Conservation (phyloP, 2,888 invertebrate genomes). For the Plebejus argus region DNA sequence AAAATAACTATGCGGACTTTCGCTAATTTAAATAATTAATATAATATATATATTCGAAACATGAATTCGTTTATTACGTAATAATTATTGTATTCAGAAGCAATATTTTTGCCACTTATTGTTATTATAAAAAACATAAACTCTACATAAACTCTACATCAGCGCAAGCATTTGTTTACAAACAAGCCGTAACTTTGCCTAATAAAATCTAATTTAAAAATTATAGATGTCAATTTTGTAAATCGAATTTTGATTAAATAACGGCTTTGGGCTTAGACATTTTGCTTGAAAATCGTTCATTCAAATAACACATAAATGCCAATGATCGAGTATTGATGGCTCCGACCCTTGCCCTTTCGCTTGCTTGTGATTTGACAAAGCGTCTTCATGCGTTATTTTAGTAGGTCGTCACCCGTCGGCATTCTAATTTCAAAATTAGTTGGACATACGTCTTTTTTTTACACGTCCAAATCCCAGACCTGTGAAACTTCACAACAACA, state of each 20-base stretch:
- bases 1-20: too few species aligned
- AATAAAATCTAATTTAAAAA: conserved; percentile 12
- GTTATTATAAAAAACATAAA: neutral
- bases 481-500: neutral
- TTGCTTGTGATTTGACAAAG: conserved; percentile 36
- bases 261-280: conserved; percentile 27
- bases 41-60: too few species aligned
- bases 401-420: conserved; percentile 69
- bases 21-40: too few species aligned
- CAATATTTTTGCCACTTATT: neutral
- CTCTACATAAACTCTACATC: neutral
- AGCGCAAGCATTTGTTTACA: neutral
- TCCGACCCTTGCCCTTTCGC: conserved; percentile 35
- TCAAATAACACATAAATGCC: conserved; percentile 13
- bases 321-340: conserved; percentile 31
- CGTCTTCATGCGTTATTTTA: conserved; percentile 61
- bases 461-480: neutral
- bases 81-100: neutral
- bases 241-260: conserved; percentile 35
- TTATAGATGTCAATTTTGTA: conserved; percentile 30
- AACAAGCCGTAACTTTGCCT: neutral
- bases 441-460: neutral
- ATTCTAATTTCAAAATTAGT: conserved; percentile 2
- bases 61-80: too few species aligned
- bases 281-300: conserved; percentile 10